Percentiles rank a stretch among this genome's conserved stretches.
These are phyloP conservation scores for Eupeodes corollae DNA, from an alignment of 1,140 invertebrate genomes.

Conservation along the genomic window DNA sequence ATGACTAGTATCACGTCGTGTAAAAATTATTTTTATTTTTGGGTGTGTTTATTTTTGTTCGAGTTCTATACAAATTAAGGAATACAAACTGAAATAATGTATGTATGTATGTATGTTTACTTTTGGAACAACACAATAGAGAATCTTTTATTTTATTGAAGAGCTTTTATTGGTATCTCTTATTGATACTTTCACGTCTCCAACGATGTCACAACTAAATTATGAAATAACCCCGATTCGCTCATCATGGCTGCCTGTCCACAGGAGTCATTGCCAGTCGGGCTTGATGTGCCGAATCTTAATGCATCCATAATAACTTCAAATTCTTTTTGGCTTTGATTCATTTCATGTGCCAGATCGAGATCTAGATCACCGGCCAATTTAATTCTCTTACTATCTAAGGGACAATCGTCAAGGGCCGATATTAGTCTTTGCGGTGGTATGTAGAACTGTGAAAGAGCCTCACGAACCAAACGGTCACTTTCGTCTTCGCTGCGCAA, in stretches of 20 bases:
- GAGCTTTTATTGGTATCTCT: not conserved
- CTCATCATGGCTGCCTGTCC: conserved; percentile 59
- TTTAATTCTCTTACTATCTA: conserved; percentile 18
- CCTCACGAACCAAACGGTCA: conserved; percentile 48
- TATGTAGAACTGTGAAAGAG: conserved; percentile 58
- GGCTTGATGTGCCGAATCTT: conserved; percentile 36
- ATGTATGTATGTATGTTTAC: too few relatives aligned
- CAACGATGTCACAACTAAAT: conserved; percentile 51
- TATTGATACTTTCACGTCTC: conserved; percentile 47
- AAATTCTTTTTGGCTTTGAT: conserved; percentile 37
- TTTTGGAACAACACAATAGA: too few relatives aligned
- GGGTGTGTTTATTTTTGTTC: too few relatives aligned
- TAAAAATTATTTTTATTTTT: too few relatives aligned
- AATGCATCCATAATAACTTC: conserved; percentile 39
- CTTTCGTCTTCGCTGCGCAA: conserved; percentile 44
- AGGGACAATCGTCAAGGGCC: conserved; percentile 47
- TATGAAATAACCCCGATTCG: conserved; percentile 56
- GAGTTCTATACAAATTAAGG: too few relatives aligned
- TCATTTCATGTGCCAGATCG: conserved; percentile 32
- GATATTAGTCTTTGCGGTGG: conserved; percentile 56
- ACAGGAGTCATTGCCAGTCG: conserved; percentile 39
- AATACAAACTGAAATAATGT: too few relatives aligned
- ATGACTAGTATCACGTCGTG: too few relatives aligned
- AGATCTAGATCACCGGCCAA: conserved; percentile 24
- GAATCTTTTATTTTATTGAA: too few relatives aligned